A percentile compares a stretch with the other conserved stretches of the same genome.
Evolutionary conservation across 2,888 invertebrate species (phyloP).

Genomic region (Trichopria drosophilae): DNA sequence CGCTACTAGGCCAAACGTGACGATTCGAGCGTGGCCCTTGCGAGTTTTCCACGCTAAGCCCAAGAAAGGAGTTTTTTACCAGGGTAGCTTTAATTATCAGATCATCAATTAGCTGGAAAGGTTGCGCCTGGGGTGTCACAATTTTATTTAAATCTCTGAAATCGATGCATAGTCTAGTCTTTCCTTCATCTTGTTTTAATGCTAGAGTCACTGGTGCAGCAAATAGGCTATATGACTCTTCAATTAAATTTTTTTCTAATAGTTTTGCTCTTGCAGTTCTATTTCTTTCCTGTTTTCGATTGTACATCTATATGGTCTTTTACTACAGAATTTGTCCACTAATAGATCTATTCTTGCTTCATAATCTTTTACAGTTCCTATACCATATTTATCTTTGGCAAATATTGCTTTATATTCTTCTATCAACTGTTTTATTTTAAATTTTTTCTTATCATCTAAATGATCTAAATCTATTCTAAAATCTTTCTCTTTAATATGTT

Average conservation of each 20-base stretch:
- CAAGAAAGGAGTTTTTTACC: too few relatives aligned
- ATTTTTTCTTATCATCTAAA: constrained; percentile 12
- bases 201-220: constrained; percentile 34
- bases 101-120: constrained; percentile 37
- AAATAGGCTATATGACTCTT: constrained; percentile 39
- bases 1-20: too few relatives aligned
- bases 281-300: constrained; percentile 38
- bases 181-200: constrained; percentile 35
- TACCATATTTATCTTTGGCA: constrained; percentile 39
- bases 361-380: constrained; percentile 34
- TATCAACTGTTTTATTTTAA: constrained; percentile 31
- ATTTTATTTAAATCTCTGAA: constrained; percentile 39
- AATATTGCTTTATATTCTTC: constrained; percentile 34
- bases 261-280: constrained; percentile 36
- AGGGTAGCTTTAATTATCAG: constrained; percentile 30
- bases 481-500: constrained; percentile 25
- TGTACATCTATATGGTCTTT: constrained; percentile 34
- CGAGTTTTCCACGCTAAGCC: too few relatives aligned
- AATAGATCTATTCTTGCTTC: constrained; percentile 36
- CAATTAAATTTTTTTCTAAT: constrained; percentile 35
- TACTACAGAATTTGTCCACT: constrained; percentile 32
- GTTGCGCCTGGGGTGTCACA: constrained; percentile 35
- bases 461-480: constrained; percentile 27
- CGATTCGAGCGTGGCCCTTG: too few relatives aligned
- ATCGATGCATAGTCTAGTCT: constrained; percentile 34